A percentile compares a stretch with the other conserved stretches of the same genome.
Conservation (phyloP, 2,888 invertebrate species). For the Lepidochrysops patricia region DNA sequence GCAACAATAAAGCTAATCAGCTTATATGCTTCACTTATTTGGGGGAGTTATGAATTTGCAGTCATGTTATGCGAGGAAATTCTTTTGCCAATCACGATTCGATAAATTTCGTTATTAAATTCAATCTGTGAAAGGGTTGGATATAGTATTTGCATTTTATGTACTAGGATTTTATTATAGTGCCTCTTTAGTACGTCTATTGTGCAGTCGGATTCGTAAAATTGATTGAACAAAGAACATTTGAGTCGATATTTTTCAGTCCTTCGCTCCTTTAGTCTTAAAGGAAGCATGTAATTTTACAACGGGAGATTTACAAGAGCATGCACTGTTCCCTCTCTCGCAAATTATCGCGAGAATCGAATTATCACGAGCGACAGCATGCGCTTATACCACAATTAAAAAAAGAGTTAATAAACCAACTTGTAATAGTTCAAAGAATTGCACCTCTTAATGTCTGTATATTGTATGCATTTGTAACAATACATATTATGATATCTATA, state of each 20-base stretch:
- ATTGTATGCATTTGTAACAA: too few species aligned
- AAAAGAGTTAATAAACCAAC: too few species aligned
- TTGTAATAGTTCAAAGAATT: too few species aligned
- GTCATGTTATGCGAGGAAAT: conserved; percentile 12
- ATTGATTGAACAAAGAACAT: conserved; percentile 2
- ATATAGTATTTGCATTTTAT: conserved; percentile 6
- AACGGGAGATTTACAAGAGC: too few species aligned
- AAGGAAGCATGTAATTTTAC: too few species aligned
- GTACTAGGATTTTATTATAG: conserved; percentile 3
- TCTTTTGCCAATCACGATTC: conserved; percentile 12
- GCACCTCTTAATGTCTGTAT: too few species aligned
- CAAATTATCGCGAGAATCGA: too few species aligned
- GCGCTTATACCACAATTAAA: too few species aligned
- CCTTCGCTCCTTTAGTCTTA: background rate
- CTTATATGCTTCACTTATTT: conserved; percentile 42
- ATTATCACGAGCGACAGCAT: too few species aligned
- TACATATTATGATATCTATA: too few species aligned
- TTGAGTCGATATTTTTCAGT: background rate
- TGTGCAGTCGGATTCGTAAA: background rate
- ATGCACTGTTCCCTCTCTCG: too few species aligned
- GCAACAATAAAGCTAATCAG: conserved; percentile 50
- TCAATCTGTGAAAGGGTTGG: conserved; percentile 6
- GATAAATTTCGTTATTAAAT: conserved; percentile 13
- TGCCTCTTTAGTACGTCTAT: background rate
- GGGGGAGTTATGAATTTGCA: conserved; percentile 28